Conservation (phyloP, 2,113 vertebrate genomes). For the Festucalex cinctus region DNA sequence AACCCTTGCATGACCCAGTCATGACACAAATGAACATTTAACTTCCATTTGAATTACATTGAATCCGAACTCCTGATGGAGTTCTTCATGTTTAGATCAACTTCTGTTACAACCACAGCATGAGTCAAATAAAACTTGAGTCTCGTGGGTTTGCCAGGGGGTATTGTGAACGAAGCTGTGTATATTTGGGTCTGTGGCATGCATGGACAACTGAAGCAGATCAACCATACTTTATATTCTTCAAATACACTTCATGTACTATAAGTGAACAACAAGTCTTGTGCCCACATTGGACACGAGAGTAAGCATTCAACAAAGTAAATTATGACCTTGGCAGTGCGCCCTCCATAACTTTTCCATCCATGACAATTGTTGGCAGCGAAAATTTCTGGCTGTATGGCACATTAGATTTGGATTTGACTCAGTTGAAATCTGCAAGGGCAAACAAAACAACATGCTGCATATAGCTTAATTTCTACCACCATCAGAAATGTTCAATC, state of each 20-base stretch:
- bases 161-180: not conserved
- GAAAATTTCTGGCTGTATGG: constrained; percentile 13
- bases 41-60: not conserved
- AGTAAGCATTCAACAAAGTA: constrained; percentile 3
- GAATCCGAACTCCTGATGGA: not conserved
- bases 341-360: constrained; percentile 25
- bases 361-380: constrained; percentile 24
- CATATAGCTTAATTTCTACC: not conserved
- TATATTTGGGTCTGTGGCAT: constrained; percentile 23
- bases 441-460: constrained; percentile 5
- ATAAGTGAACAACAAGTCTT: constrained; percentile 29
- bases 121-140: not conserved
- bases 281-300: constrained; percentile 2
- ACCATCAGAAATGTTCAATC: not conserved
- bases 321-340: constrained; percentile 11
- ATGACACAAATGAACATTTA: not conserved
- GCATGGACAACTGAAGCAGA: constrained; percentile 29
- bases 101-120: not conserved
- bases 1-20: too few relatives aligned
- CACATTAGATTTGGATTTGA: constrained; percentile 30
- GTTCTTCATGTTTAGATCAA: not conserved
- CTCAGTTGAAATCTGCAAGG: constrained; percentile 21
- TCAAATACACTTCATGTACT: constrained; percentile 14
- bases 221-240: constrained; percentile 9
- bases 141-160: too few relatives aligned